Conservation (phyloP, 1,140 invertebrate species). For the Pogonomyrmex barbatus region DNA sequence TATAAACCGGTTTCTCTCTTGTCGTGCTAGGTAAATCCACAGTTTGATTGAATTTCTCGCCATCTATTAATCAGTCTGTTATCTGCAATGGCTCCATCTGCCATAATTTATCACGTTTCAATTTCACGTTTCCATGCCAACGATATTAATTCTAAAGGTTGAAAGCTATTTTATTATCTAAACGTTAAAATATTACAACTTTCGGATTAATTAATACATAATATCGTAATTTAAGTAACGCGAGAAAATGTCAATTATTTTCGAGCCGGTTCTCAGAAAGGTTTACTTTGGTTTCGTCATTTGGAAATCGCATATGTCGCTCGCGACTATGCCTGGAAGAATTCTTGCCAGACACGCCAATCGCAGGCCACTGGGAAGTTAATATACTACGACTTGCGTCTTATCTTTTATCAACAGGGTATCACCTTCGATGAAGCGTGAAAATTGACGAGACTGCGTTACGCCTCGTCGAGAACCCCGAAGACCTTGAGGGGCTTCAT, state of each 20-base stretch:
- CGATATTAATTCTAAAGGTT: neutral
- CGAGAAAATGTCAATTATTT: neutral
- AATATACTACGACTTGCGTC: constrained; percentile 11
- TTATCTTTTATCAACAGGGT: constrained; percentile 24
- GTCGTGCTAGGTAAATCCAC: constrained; percentile 11
- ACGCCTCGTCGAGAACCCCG: constrained; percentile 1
- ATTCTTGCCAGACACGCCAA: neutral
- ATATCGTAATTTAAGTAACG: neutral
- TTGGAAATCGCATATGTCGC: neutral
- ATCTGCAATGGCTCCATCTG: constrained; percentile 1
- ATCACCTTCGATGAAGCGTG: constrained; percentile 26
- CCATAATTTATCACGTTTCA: neutral
- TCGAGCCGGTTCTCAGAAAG: neutral
- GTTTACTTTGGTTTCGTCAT: neutral
- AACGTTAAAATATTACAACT: constrained; percentile 10
- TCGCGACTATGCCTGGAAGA: neutral
- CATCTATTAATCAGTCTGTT: constrained; percentile 42
- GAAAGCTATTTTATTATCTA: neutral
- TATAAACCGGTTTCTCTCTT: constrained; percentile 38
- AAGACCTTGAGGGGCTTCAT: constrained; percentile 18
- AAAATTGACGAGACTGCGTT: neutral
- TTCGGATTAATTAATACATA: neutral
- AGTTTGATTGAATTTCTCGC: constrained; percentile 42
- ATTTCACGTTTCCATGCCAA: neutral
- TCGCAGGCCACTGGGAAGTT: neutral